Conservation (phyloP, 2,888 invertebrate genomes). For the Notodonta dromedarius region DNA sequence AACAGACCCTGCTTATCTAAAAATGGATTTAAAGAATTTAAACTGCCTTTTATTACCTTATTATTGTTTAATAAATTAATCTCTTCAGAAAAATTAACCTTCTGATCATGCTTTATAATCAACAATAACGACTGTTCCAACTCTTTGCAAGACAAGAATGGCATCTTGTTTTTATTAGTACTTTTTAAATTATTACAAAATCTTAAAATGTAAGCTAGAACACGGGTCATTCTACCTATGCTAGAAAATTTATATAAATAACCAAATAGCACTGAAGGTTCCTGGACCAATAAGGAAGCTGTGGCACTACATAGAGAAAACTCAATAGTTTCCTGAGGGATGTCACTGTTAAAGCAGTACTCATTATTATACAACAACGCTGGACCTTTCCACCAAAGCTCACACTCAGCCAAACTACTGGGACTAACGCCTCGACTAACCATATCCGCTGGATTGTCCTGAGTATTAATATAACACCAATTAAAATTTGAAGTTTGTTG, state of each 20-base stretch:
- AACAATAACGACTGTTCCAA: slow-evolving; percentile 10
- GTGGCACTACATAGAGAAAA: background rate
- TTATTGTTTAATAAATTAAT: slow-evolving; percentile 12
- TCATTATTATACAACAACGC: background rate
- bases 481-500: slow-evolving; percentile 11
- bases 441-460: slow-evolving; percentile 21
- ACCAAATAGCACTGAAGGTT: background rate
- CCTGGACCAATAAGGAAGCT: slow-evolving; percentile 2
- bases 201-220: slow-evolving; percentile 20
- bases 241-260: slow-evolving; percentile 19
- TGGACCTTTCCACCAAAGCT: slow-evolving; percentile 12
- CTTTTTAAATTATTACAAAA: slow-evolving; percentile 19
- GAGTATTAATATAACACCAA: slow-evolving; percentile 18
- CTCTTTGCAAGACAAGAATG: slow-evolving; percentile 9
- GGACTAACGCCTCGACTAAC: slow-evolving; percentile 18
- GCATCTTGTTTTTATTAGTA: slow-evolving; percentile 7
- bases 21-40: slow-evolving; percentile 26
- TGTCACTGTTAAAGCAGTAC: background rate
- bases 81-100: slow-evolving; percentile 18
- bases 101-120: slow-evolving; percentile 23
- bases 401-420: background rate
- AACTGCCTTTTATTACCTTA: slow-evolving; percentile 8
- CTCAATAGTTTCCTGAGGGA: background rate
- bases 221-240: slow-evolving; percentile 21
- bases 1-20: slow-evolving; percentile 19